These are phyloP conservation scores for Drosophila bocqueti DNA, from an alignment of 1,140 invertebrate genomes.

Conservation along the genomic window DNA sequence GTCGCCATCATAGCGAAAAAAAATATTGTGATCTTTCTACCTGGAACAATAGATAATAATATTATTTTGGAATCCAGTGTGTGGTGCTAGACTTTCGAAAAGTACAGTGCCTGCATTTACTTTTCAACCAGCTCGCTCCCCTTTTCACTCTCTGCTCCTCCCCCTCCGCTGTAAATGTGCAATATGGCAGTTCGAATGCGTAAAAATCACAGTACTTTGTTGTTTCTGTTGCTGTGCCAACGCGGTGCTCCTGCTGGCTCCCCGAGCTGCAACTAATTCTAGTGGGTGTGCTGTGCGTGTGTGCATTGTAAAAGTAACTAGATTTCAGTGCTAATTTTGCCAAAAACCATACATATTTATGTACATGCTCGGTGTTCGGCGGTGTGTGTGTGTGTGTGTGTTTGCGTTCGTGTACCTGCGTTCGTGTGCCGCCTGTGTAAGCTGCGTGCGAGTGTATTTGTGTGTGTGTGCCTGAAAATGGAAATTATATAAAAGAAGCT, in stretches of 20 bases:
- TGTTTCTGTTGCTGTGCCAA: conserved; percentile 41
- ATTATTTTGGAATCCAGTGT: conserved; percentile 14
- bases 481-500: conserved; percentile 80
- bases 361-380: conserved; percentile 27
- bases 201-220: conserved; percentile 55
- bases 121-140: conserved; percentile 36
- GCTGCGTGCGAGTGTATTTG: conserved; percentile 48
- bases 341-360: conserved; percentile 52
- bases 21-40: conserved; percentile 47
- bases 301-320: conserved; percentile 48
- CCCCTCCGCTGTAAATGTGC: conserved; percentile 41
- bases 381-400: conserved; percentile 8
- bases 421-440: conserved; percentile 52
- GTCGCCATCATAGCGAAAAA: conserved; percentile 75
- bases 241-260: conserved; percentile 18
- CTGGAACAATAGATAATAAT: conserved; percentile 21
- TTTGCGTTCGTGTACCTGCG: conserved; percentile 34
- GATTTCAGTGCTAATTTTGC: conserved; percentile 58
- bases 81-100: conserved; percentile 39
- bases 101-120: conserved; percentile 74
- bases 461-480: conserved; percentile 65
- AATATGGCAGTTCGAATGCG: conserved; percentile 72
- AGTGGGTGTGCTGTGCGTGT: conserved; percentile 12
- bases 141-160: conserved; percentile 7
- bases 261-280: conserved; percentile 24